Base-by-base conservation (phyloP, 2,797 vertebrate species). In the Coccyzus lansbergi region DNA sequence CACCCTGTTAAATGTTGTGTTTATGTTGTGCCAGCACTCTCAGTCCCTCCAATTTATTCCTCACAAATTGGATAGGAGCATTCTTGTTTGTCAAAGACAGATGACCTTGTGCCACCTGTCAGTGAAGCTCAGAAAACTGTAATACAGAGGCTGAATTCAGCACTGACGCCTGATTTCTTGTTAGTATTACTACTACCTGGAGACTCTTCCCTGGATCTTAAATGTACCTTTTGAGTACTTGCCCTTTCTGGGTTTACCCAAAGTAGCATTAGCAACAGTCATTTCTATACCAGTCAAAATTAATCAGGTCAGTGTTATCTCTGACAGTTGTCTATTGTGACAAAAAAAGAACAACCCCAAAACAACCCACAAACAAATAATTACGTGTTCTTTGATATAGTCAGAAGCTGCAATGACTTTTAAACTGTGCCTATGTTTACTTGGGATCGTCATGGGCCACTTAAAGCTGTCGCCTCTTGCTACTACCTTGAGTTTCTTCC, bases 181-280 rank as follows among this genome's bases (percentile, higher is more conserved):
- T 71, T 78, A 91, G 44, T 71, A 70, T 42, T 26, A 52, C 40
- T 31, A 60, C 36, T 31, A 49, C 33, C 19, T 59, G 34, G 15
- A 1, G 0, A 75, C 49, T 44, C 1, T 14, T 86, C 33, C 24
- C 19, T 86, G 36, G 81, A 68, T 86, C 44, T 22, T 1, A 0
- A n/a, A 63, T 0, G 2, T 38, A 10, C 46, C 31, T 60, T 75
- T 60, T 46, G 51, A 77, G 55, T 80, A 83, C 40, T 46, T 59
- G 11, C 15, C 17, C 72, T 74, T 65, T 63, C 29, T 87, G 20
- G 7, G 69, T 72, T 90, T 76, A 29, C 38, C 67, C 26, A 25
- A 85, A 91, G 75, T 36, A 87, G n/a, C 36, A 7, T 26, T 84
- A 69, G 25, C 46, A 72, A 15, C 38, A 71, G 46, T 48, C 7